phyloP scores from a whole-genome alignment of 2,113 vertebrate genomes.

The Nannobrachium achirus region DNA sequence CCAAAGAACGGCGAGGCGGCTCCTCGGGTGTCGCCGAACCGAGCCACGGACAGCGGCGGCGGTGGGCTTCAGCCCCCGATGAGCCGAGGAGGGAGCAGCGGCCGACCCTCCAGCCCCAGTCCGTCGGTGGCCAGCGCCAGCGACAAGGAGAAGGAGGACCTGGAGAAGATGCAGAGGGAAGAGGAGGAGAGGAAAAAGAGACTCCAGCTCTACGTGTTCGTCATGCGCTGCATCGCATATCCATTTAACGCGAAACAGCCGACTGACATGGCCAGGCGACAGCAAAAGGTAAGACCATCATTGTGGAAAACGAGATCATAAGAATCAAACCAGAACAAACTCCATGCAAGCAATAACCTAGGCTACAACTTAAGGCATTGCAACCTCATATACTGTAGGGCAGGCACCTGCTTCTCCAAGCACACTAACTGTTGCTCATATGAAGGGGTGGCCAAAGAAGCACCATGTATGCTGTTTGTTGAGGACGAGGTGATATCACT shows the following conservation, averaged over 20 bases:
- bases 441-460: too few species aligned
- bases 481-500: too few species aligned
- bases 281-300: constrained; percentile 90
- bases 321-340: background rate
- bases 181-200: constrained; percentile 95
- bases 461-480: too few species aligned
- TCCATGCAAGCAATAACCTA: background rate
- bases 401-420: background rate
- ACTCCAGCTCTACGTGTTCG: constrained; percentile 97
- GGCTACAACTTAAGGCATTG: background rate
- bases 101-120: constrained; percentile 84
- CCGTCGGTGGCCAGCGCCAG: constrained; percentile 90
- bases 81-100: constrained; percentile 60
- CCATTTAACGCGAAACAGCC: constrained; percentile 99
- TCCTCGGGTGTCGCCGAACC: constrained; percentile 81
- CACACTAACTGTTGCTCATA: constrained; percentile 63
- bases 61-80: constrained; percentile 75
- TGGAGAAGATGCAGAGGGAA: constrained; percentile 93
- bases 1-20: constrained; percentile 81
- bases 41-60: constrained; percentile 80
- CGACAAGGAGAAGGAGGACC: constrained; percentile 95
- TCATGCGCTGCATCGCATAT: constrained; percentile 97
- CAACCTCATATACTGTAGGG: background rate
- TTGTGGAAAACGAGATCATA: background rate
- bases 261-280: constrained; percentile 96